phyloP scores from a whole-genome alignment of 2,113 vertebrate genomes.

The Rattus rattus region DNA sequence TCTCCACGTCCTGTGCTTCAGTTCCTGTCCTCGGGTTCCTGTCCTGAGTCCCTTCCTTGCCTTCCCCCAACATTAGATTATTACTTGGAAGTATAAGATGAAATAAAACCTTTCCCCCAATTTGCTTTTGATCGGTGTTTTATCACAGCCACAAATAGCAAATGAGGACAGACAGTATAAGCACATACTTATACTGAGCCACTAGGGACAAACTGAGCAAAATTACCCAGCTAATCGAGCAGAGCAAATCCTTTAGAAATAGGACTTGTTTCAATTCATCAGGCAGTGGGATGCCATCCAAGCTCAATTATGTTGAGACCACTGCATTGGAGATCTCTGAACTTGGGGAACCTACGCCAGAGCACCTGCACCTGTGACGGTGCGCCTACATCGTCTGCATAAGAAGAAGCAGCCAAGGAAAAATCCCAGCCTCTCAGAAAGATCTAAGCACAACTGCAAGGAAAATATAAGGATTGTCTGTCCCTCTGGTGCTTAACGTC shows the following conservation, averaged over 20 bases:
- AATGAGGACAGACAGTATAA: not conserved
- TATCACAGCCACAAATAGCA: too few species aligned
- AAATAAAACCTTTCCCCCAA: not conserved
- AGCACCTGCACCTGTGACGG: rapidly evolving
- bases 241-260: not conserved
- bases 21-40: not conserved
- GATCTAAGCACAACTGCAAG: rapidly evolving
- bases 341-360: too few species aligned
- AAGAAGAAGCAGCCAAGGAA: not conserved
- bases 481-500: not conserved
- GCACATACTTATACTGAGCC: not conserved
- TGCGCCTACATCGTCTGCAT: rapidly evolving
- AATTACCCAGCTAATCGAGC: not conserved
- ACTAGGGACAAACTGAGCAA: too few species aligned
- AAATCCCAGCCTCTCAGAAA: rapidly evolving
- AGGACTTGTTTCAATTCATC: rapidly evolving
- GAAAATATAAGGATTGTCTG: rapidly evolving
- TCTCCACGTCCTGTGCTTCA: too few species aligned
- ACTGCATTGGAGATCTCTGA: not conserved
- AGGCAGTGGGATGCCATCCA: rapidly evolving
- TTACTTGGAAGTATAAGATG: too few species aligned
- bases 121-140: not conserved
- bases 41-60: not conserved
- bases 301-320: too few species aligned
- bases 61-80: not conserved